These are phyloP conservation scores for Himalopsyche phryganea DNA, from an alignment of 1,140 invertebrate genomes.

Conservation along the genomic window DNA sequence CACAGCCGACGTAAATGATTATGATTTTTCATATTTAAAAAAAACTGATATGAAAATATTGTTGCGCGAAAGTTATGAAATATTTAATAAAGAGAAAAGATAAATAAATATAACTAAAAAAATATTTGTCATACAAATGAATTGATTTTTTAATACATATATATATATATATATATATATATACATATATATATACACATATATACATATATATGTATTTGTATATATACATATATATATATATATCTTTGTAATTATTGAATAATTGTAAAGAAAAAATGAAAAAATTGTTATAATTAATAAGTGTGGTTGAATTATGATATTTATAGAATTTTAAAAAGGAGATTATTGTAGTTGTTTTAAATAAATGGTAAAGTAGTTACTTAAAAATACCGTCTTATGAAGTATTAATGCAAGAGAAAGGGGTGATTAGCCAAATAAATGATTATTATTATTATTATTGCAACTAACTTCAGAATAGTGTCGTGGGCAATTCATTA, in stretches of 20 bases:
- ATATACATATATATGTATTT: constrained; percentile 32
- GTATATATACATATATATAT: constrained; percentile 32
- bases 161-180: constrained; percentile 2
- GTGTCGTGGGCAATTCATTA: too few relatives aligned
- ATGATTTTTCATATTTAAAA: constrained; percentile 34
- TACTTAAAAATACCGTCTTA: constrained; percentile 35
- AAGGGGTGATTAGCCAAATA: too few relatives aligned
- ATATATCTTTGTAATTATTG: constrained; percentile 36
- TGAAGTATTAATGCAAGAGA: constrained; percentile 15
- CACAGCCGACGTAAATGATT: constrained; percentile 35
- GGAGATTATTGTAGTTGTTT: constrained; percentile 34
- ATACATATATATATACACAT: too few relatives aligned
- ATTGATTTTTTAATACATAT: constrained; percentile 36
- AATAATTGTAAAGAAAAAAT: constrained; percentile 35
- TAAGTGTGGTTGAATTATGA: constrained; percentile 36
- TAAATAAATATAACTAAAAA: constrained; percentile 31
- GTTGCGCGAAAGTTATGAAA: constrained; percentile 34
- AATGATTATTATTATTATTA: too few relatives aligned
- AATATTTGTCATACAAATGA: constrained; percentile 37
- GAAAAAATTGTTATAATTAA: constrained; percentile 34
- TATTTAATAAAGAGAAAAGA: constrained; percentile 33
- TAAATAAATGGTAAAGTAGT: constrained; percentile 35
- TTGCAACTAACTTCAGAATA: too few relatives aligned
- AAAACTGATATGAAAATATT: constrained; percentile 35
- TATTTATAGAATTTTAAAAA: constrained; percentile 36